A percentile compares a stretch with the other conserved stretches of the same genome.
Conservation (phyloP, 2,113 vertebrate genomes). For the Corythornis vintsioides region DNA sequence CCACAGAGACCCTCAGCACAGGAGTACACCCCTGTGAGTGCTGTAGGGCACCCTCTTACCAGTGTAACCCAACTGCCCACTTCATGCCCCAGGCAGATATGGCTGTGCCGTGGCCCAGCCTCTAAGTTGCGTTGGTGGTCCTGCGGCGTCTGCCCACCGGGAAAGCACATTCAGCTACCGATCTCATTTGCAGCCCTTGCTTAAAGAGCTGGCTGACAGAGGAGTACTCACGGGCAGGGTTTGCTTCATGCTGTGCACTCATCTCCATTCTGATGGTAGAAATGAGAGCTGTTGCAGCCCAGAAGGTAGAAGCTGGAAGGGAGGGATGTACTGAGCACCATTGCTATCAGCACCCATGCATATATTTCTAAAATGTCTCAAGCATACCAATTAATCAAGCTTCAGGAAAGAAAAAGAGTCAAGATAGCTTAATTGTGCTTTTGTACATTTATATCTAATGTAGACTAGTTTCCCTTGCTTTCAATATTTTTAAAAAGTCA, state of each 20-base stretch:
- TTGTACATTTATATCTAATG: constrained; percentile 22
- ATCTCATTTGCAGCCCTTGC: rapidly evolving
- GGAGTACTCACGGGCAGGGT: neutral
- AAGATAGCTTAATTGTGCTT: constrained; percentile 24
- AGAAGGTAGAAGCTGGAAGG: constrained; percentile 51
- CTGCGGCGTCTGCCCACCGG: rapidly evolving
- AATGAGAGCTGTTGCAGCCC: constrained; percentile 39
- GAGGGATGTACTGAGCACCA: constrained; percentile 51
- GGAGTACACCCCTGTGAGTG: rapidly evolving
- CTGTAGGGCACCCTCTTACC: neutral
- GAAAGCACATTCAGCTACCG: neutral
- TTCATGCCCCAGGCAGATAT: neutral
- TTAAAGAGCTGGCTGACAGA: neutral
- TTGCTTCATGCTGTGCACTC: neutral
- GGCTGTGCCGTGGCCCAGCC: rapidly evolving
- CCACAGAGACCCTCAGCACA: rapidly evolving
- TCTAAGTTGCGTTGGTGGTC: rapidly evolving
- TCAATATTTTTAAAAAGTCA: neutral
- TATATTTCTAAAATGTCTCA: constrained; percentile 65
- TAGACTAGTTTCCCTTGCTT: constrained; percentile 23
- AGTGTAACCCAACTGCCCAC: rapidly evolving
- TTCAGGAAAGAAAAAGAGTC: constrained; percentile 4
- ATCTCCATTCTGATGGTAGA: constrained; percentile 34
- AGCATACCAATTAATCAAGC: constrained; percentile 44
- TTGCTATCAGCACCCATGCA: constrained; percentile 45